A percentile compares a stretch with the other conserved stretches of the same genome.
These are phyloP conservation scores for Percina caprodes DNA, from an alignment of 2,113 vertebrate genomes.

Conservation along the genomic window DNA sequence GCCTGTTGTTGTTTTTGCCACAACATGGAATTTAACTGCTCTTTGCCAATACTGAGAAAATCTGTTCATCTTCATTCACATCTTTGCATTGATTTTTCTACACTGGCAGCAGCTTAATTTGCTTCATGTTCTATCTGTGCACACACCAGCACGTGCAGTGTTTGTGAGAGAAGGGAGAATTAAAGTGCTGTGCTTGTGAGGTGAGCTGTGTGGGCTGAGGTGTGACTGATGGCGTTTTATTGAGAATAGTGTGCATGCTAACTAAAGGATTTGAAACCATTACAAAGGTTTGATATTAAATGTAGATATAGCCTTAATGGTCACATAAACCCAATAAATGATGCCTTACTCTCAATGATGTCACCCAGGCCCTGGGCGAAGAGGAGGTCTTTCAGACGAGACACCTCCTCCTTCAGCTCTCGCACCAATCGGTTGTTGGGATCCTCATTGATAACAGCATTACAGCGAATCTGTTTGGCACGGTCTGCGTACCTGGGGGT, in stretches of 20 bases:
- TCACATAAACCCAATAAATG: background rate
- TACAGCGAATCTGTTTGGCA: conserved; percentile 98
- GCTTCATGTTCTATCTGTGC: background rate
- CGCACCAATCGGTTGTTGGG: conserved; percentile 97
- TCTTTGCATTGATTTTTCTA: conserved; percentile 16
- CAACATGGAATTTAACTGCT: background rate
- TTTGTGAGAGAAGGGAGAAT: conserved; percentile 10
- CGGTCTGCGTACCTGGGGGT: conserved; percentile 92
- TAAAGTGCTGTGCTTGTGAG: background rate
- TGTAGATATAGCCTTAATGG: background rate
- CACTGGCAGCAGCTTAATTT: background rate
- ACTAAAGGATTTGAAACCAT: conserved; percentile 8
- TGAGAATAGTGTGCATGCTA: conserved; percentile 3
- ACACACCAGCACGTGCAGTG: background rate
- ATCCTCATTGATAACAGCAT: conserved; percentile 96
- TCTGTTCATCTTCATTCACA: conserved; percentile 20
- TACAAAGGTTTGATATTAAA: background rate
- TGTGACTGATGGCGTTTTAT: background rate
- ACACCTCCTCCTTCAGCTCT: conserved; percentile 97
- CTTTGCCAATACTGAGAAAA: background rate
- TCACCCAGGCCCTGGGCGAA: conserved; percentile 94
- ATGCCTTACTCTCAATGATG: conserved; percentile 94
- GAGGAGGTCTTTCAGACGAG: conserved; percentile 93
- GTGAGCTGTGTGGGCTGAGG: conserved; percentile 13
- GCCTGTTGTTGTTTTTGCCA: background rate